Conservation (phyloP, 2,888 invertebrate genomes). For the Patella ulyssiponensis region DNA sequence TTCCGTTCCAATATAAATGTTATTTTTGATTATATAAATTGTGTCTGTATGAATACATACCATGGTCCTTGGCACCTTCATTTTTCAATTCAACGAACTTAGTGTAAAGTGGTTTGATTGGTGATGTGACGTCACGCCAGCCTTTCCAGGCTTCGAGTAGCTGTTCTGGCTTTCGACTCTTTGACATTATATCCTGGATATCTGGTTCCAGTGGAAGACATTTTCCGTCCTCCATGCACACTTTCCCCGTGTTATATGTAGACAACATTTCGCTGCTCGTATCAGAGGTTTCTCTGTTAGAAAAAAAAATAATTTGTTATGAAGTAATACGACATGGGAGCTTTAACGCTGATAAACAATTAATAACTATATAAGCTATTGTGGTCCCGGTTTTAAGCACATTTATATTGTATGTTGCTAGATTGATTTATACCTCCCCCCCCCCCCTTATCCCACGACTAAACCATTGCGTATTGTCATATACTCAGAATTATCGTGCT, state of each 20-base stretch:
- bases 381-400: too few species aligned
- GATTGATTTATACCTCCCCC: too few species aligned
- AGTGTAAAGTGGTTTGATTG: slow-evolving; percentile 82
- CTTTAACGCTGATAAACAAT: too few species aligned
- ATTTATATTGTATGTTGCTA: too few species aligned
- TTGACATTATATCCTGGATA: slow-evolving; percentile 56
- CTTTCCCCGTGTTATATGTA: slow-evolving; percentile 44
- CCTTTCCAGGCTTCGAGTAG: slow-evolving; percentile 84
- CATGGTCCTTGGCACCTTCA: slow-evolving; percentile 81
- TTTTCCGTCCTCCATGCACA: slow-evolving; percentile 23
- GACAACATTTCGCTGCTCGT: slow-evolving; percentile 29
- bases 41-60: slow-evolving; percentile 72
- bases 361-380: too few species aligned
- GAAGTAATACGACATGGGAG: too few species aligned
- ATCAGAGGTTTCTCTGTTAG: neutral
- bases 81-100: slow-evolving; percentile 85
- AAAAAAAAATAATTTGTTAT: too few species aligned
- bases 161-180: slow-evolving; percentile 80
- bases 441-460: too few species aligned
- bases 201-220: slow-evolving; percentile 58
- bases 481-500: too few species aligned
- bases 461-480: too few species aligned
- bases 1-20: too few species aligned
- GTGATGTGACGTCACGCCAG: slow-evolving; percentile 85
- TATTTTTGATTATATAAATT: neutral